phyloP scores from a whole-genome alignment of 2,797 vertebrate species.

The Acrocephalus scirpaceus region DNA sequence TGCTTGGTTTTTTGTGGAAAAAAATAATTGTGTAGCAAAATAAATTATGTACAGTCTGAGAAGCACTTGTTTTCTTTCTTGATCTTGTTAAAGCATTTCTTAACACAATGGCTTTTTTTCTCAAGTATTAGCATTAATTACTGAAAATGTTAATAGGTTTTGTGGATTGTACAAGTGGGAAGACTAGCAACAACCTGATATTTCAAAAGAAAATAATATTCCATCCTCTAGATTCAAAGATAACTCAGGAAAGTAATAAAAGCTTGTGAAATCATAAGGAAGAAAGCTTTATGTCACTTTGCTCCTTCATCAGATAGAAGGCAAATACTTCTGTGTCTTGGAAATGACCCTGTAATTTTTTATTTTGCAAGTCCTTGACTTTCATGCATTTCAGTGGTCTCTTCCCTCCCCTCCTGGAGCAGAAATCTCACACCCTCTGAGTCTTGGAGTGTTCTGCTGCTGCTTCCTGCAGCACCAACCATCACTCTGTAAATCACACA shows the following conservation, averaged over 20 bases:
- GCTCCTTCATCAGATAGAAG: constrained; percentile 43
- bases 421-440: not conserved
- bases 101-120: constrained; percentile 73
- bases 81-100: constrained; percentile 72
- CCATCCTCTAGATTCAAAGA: constrained; percentile 68
- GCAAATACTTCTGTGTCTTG: not conserved
- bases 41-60: constrained; percentile 25
- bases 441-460: not conserved
- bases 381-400: not conserved
- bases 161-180: constrained; percentile 59
- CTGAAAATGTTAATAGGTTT: constrained; percentile 68
- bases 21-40: not conserved
- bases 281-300: constrained; percentile 46
- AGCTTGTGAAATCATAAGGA: constrained; percentile 66
- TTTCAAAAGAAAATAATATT: constrained; percentile 71
- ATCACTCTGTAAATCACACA: constrained; percentile 16
- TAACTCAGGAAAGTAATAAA: constrained; percentile 63
- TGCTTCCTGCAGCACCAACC: not conserved
- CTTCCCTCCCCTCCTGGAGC: not conserved
- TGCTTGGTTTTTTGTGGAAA: not conserved
- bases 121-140: constrained; percentile 74
- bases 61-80: constrained; percentile 64
- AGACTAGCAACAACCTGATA: constrained; percentile 56
- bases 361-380: not conserved
- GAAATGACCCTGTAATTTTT: not conserved